Evolutionary conservation across 2,888 invertebrate genomes (phyloP).

Genomic region (Watsonalla binaria): DNA sequence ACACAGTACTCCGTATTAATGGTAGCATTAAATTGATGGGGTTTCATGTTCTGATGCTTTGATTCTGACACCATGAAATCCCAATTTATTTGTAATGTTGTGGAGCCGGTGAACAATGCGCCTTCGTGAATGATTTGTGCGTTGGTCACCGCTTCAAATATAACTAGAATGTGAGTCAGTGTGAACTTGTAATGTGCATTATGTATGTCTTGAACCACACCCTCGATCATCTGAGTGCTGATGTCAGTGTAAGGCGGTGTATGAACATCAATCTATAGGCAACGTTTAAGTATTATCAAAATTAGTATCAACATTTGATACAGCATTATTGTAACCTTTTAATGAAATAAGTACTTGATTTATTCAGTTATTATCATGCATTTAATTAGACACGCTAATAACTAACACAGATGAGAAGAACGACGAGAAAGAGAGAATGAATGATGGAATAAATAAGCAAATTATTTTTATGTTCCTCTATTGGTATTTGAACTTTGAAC

Average conservation of each 20-base stretch:
- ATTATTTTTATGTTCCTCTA: background rate
- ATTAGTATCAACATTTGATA: conserved; percentile 32
- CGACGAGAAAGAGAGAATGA: conserved; percentile 26
- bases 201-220: conserved; percentile 43
- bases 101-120: conserved; percentile 22
- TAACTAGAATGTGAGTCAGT: conserved; percentile 31
- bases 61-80: conserved; percentile 32
- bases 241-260: conserved; percentile 39
- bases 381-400: conserved; percentile 13
- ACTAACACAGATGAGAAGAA: conserved; percentile 29
- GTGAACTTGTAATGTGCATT: conserved; percentile 31
- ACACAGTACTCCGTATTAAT: conserved; percentile 34
- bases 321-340: conserved; percentile 4
- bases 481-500: background rate
- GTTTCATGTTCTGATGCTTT: conserved; percentile 26
- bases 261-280: conserved; percentile 30
- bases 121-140: conserved; percentile 19
- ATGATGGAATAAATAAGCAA: conserved; percentile 13
- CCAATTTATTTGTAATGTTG: conserved; percentile 22
- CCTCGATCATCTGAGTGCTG: conserved; percentile 32
- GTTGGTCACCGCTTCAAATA: conserved; percentile 30
- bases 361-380: conserved; percentile 24
- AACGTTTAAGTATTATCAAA: conserved; percentile 29
- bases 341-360: conserved; percentile 18
- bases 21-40: conserved; percentile 23